Evolutionary conservation across 1,140 invertebrate species (phyloP), one percentile per base, ranked within the genome.

Genomic region (Chrysomallon squamiferum): DNA sequence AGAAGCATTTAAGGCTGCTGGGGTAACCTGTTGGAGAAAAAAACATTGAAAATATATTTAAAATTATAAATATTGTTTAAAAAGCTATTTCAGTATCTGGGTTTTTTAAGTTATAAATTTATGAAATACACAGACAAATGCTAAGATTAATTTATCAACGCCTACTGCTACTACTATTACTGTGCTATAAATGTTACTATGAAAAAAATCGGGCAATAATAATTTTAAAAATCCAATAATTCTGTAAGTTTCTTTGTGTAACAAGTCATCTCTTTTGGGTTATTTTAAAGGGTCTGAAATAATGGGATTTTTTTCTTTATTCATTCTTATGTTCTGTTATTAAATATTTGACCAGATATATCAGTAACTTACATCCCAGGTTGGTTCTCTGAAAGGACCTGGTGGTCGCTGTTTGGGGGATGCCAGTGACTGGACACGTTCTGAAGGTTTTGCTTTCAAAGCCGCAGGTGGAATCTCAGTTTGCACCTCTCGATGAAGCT

Each of bases 321-420:
- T n/a, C n/a, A n/a, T n/a, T n/a, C n/a, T n/a, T n/a, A n/a, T n/a
- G n/a, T n/a, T n/a, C n/a, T n/a, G n/a, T n/a, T n/a, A n/a, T n/a
- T n/a, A n/a, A n/a, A n/a, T n/a, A n/a, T n/a, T 38, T 38, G 35
- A 29, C 29, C 18, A 6, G n/a, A n/a, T 11, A 45, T 25, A 27
- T 25, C 25, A 29, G 25, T 18, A 35, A 69, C 78, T 68, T 65
- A 83, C 81, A 32, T 65, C 58, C 81, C 81, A 83, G 43, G 71
- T 33, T 15, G 81, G 73, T 35, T 73, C 66, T 45, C 80, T 71
- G 62, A 80, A 82, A 3, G 73, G 81, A 25, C 77, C 79, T 9
- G 76, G 71, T 5, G 65, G 47, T 65, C 77, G 65, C 25, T 65
- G 57, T 66, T 80, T 81, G 9, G 81, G 78, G 25, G 59, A 65